Conservation (phyloP, 2,888 invertebrate species). For the Malacosoma neustria region DNA sequence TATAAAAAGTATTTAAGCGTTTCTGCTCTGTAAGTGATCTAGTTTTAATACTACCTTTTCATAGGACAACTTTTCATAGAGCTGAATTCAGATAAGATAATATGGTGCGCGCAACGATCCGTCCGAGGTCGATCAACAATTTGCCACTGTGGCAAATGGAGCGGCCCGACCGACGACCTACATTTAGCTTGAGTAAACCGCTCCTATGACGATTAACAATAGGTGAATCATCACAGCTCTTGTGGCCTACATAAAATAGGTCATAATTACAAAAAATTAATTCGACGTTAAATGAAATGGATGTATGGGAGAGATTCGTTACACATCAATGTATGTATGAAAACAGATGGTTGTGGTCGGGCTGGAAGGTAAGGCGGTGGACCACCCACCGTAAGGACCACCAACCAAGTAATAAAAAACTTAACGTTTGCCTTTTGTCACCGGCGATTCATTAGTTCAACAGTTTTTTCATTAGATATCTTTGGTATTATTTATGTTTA, state of each 20-base stretch:
- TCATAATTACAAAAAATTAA: slow-evolving; percentile 20
- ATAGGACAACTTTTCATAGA: slow-evolving; percentile 26
- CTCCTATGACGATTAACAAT: slow-evolving; percentile 63
- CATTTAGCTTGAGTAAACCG: slow-evolving; percentile 53
- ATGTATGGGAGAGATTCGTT: neutral
- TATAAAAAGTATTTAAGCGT: no score
- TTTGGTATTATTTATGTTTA: slow-evolving; percentile 1
- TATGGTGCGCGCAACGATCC: slow-evolving; percentile 49
- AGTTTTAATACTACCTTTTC: slow-evolving; percentile 7
- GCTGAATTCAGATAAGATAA: slow-evolving; percentile 43
- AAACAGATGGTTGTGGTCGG: slow-evolving; percentile 12
- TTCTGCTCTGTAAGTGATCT: neutral
- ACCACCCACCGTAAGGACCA: slow-evolving; percentile 46
- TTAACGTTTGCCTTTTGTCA: slow-evolving; percentile 25
- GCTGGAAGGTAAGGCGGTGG: slow-evolving; percentile 31
- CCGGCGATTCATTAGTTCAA: slow-evolving; percentile 23
- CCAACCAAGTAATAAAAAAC: slow-evolving; percentile 35
- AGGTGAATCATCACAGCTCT: slow-evolving; percentile 51
- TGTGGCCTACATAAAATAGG: slow-evolving; percentile 32
- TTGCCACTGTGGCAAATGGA: slow-evolving; percentile 66
- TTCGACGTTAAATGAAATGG: slow-evolving; percentile 7
- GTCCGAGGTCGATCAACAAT: slow-evolving; percentile 66
- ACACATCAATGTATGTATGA: slow-evolving; percentile 1
- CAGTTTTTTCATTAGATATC: slow-evolving; percentile 15
- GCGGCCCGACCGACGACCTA: slow-evolving; percentile 68